Base-by-base conservation (phyloP, 2,888 invertebrate genomes). In the Drosophila merina region DNA sequence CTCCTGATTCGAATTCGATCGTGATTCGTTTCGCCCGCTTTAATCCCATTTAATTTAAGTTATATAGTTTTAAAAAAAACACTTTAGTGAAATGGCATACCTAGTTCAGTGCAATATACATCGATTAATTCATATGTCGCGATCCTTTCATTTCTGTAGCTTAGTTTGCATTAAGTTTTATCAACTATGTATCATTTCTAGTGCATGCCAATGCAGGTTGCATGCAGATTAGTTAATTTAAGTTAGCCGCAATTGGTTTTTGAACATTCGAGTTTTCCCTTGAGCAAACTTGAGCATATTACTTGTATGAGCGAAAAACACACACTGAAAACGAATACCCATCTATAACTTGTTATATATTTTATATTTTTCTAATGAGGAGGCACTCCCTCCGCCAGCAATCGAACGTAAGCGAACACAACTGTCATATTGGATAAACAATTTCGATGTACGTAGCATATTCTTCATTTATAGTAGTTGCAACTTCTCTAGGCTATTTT, bases 401-500 rank as follows among this genome's bases (percentile, higher is more conserved):
- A 84, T 81, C 84, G 81, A 82, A 83, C 57, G 72, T 80, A 84
- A 76, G 77, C 72, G 85, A 82, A 82, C 82, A 82, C 85, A 82
- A 76, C 86, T 82, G 86, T 82, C 82, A 82, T 82, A 82, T 86
- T 81, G 64, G 69, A 76, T 86, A 84, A 70, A 73, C 57, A 72
- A 79, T 83, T 80, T 81, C 86, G 77, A 81, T 86, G 81, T 85
- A 79, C 77, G 80, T 86, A 86, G 80, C 49, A 60, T 71, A 72
- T 64, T 59, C 47, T 73, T 58, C 47, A 72, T 78, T 84, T 84
- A 74, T 77, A 70, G 86, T 84, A 83, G 87, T 84, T 86, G 76
- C 85, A 86, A 70, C 85, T 78, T 83, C 74, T 82, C 76, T 83
- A 83, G 82, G 86, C 82, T 83, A 86, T 83, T 84, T 83, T 78